Percentiles rank a stretch among this genome's conserved stretches.
Conservation (phyloP, 2,113 vertebrate species). For the Meleagris gallopavo region DNA sequence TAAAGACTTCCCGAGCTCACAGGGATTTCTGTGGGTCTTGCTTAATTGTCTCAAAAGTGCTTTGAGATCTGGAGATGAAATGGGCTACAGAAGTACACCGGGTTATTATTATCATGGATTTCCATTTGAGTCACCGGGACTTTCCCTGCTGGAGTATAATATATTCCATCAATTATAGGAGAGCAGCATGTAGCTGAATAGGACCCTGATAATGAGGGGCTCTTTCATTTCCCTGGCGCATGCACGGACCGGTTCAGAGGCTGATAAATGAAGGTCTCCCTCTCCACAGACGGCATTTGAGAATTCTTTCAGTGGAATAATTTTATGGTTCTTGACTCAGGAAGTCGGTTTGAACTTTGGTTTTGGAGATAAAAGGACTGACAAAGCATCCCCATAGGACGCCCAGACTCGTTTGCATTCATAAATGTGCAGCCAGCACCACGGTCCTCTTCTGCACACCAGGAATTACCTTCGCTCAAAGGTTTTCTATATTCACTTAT, state of each 20-base stretch:
- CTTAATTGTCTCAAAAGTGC: not conserved
- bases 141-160: slow-evolving; percentile 5
- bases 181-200: not conserved
- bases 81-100: not conserved
- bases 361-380: slow-evolving; percentile 74
- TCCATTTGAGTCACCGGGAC: slow-evolving; percentile 10
- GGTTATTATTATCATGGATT: not conserved
- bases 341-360: slow-evolving; percentile 75
- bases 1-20: not conserved
- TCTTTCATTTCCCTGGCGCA: slow-evolving; percentile 2
- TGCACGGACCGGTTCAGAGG: slow-evolving; percentile 9
- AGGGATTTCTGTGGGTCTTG: not conserved
- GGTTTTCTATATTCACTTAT: slow-evolving; percentile 68
- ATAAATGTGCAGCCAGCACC: slow-evolving; percentile 59
- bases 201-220: slow-evolving; percentile 33
- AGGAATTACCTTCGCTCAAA: slow-evolving; percentile 74
- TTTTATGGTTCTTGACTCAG: slow-evolving; percentile 73
- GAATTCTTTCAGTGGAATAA: slow-evolving; percentile 66
- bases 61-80: not conserved
- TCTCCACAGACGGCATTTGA: slow-evolving; percentile 39
- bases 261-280: slow-evolving; percentile 37
- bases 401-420: slow-evolving; percentile 68
- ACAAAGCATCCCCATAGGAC: slow-evolving; percentile 73
- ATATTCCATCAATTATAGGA: slow-evolving; percentile 9
- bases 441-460: slow-evolving; percentile 44